Conservation (phyloP, 2,113 vertebrate genomes). For the Spermophilus dauricus region DNA sequence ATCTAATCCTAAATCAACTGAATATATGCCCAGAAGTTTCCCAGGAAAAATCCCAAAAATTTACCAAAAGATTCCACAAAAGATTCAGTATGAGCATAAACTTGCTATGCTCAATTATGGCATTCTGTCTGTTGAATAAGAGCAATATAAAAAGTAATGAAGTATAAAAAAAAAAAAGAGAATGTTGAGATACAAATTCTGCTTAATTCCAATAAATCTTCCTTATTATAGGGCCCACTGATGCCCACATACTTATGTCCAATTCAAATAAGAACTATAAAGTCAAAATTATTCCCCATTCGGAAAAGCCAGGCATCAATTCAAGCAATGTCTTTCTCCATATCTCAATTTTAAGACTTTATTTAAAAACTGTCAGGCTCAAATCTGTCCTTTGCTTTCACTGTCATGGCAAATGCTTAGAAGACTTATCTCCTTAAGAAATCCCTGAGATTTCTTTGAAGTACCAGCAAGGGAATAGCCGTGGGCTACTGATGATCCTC, state of each 20-base stretch:
- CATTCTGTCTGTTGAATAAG: slow-evolving; percentile 45
- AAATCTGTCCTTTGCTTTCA: background rate
- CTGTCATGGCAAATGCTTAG: background rate
- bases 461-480: background rate
- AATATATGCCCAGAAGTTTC: slow-evolving; percentile 58
- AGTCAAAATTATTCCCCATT: slow-evolving; percentile 47
- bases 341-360: slow-evolving; percentile 36
- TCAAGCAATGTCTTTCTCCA: slow-evolving; percentile 18
- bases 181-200: slow-evolving; percentile 48
- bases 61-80: slow-evolving; percentile 57
- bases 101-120: background rate
- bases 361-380: slow-evolving; percentile 38
- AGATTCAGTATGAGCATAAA: slow-evolving; percentile 19
- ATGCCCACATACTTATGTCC: background rate
- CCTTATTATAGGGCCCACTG: background rate
- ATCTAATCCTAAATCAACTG: slow-evolving; percentile 65
- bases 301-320: slow-evolving; percentile 18
- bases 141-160: slow-evolving; percentile 28
- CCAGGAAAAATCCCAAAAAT: slow-evolving; percentile 72
- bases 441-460: background rate
- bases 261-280: slow-evolving; percentile 53
- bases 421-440: slow-evolving; percentile 30
- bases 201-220: slow-evolving; percentile 64
- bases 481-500: background rate
- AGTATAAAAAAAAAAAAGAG: slow-evolving; percentile 43